These are phyloP conservation scores for Hemibagrus guttatus DNA, from an alignment of 2,797 vertebrate species.

Conservation along the genomic window DNA sequence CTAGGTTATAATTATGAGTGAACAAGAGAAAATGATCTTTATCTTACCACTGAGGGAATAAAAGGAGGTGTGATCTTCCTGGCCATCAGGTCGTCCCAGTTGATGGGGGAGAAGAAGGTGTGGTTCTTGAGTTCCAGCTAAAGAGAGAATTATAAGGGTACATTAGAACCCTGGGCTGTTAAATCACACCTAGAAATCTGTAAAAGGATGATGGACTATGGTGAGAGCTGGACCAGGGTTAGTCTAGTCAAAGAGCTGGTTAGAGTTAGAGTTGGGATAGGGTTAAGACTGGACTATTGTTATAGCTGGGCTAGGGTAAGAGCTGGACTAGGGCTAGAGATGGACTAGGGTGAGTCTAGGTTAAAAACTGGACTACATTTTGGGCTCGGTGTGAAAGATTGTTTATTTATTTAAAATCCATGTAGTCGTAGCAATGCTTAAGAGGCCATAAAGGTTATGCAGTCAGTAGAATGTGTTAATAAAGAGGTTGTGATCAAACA, in stretches of 20 bases:
- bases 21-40: background rate
- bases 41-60: conserved; percentile 76
- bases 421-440: background rate
- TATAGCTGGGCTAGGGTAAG: background rate
- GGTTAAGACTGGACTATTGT: background rate
- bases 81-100: conserved; percentile 82
- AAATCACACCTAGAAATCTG: background rate
- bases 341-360: background rate
- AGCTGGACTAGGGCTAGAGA: too few species aligned
- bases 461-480: background rate
- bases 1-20: background rate
- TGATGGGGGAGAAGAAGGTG: conserved; percentile 80
- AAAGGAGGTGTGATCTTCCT: conserved; percentile 79
- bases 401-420: background rate
- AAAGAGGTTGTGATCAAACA: background rate
- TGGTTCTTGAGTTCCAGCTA: conserved; percentile 79
- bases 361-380: too few species aligned
- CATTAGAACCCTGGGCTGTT: background rate
- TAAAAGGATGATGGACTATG: background rate
- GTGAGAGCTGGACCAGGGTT: background rate
- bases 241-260: background rate
- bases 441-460: background rate
- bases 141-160: conserved; percentile 17
- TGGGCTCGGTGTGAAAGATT: background rate
- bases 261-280: background rate